Base-by-base conservation (phyloP, 2,113 vertebrate species). In the Tupaia tana region DNA sequence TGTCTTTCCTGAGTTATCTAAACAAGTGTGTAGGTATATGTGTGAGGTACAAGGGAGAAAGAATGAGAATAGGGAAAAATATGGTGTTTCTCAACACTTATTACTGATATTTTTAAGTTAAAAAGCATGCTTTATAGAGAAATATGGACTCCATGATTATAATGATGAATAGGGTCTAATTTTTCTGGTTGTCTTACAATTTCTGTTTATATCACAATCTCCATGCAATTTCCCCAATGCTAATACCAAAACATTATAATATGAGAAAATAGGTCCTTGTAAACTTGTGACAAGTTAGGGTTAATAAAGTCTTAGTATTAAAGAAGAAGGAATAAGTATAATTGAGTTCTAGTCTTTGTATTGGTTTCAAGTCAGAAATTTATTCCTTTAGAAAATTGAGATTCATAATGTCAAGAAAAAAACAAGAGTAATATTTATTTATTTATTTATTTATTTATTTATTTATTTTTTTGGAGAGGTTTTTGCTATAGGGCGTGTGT, bases 71-170 rank as follows among this genome's bases (percentile, higher is more conserved):
- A 59, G 70, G 83, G 67, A 52, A 94, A 78, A 94, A 25, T 59
- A 69, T 13, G 14, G 20, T 24, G 24, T 92, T 96, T 91, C 12
- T 91, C 34, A 91, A 78, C 7, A 58, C 19, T 4, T 86, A 24
- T 93, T 74, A 61, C 9, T 88, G 70, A 54, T 90, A 81, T 78
- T 86, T 92, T 89, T 90, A 85, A 19, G 59, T 82, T 78, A 52
- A 89, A 85, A 81, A 69, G 3, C 27, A 88, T 78, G 10, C 27
- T 73, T 89, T 61, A 83, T 78, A 88, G 52, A 20, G 58, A 90
- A 61, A 74, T 67, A 34, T 1, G 25, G 25, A 14, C 31, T 96
- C 61, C 24, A 89, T n/a, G 43, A 56, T 78, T 66, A 92, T 56
- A 95, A 88, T 83, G 20, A 5, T 84, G 63, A 95, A 73, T 71